phyloP scores from a whole-genome alignment of 2,113 vertebrate genomes.

The Mugil cephalus region DNA sequence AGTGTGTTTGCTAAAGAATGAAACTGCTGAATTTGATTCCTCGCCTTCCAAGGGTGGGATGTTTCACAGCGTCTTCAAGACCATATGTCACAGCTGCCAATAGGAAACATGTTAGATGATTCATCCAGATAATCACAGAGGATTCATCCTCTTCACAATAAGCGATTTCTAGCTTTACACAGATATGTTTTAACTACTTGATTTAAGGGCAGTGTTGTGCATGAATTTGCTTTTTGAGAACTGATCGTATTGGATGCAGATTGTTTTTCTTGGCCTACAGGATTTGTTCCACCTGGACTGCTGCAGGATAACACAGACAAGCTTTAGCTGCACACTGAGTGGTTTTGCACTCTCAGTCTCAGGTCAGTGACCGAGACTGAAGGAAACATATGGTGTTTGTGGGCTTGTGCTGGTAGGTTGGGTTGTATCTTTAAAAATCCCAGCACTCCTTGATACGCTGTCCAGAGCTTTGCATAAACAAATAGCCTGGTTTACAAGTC shows the following conservation, averaged over 20 bases:
- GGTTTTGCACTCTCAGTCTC: slow-evolving; percentile 26
- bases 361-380: slow-evolving; percentile 44
- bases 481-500: slow-evolving; percentile 53
- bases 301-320: slow-evolving; percentile 18
- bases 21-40: neutral
- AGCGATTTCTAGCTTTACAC: neutral
- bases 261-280: neutral
- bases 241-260: neutral
- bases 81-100: neutral
- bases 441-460: slow-evolving; percentile 14
- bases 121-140: neutral
- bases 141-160: neutral
- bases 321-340: slow-evolving; percentile 23
- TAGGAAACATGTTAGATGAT: slow-evolving; percentile 2
- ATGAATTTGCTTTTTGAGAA: slow-evolving; percentile 7
- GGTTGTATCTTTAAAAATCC: slow-evolving; percentile 54
- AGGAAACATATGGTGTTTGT: slow-evolving; percentile 64
- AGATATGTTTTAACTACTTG: neutral
- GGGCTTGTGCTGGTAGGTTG: slow-evolving; percentile 21
- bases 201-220: neutral
- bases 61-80: neutral
- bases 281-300: slow-evolving; percentile 14
- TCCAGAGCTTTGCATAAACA: slow-evolving; percentile 60
- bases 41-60: neutral
- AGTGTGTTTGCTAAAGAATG: neutral